Evolutionary conservation across 2,797 vertebrate genomes (phyloP).

Genomic region (Limosa lapponica): DNA sequence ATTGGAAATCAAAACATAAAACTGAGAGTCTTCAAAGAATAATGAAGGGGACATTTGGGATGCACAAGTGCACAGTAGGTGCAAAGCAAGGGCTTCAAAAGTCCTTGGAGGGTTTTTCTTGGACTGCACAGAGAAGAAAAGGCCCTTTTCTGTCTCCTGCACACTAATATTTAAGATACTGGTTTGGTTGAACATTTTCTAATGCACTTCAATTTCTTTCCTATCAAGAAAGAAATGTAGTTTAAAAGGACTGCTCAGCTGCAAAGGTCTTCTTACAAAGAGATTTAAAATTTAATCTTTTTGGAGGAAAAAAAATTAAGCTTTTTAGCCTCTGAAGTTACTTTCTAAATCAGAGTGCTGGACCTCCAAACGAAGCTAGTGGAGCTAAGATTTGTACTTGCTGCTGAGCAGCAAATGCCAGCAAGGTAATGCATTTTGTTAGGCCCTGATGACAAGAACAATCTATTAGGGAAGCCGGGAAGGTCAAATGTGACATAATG

Average conservation of each 20-base stretch:
- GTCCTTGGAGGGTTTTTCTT: background rate
- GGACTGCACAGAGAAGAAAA: background rate
- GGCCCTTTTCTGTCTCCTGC: background rate
- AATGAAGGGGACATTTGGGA: background rate
- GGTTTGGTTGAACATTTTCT: background rate
- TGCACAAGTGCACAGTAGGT: background rate
- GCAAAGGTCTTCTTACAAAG: slow-evolving; percentile 9
- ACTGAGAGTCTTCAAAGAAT: background rate
- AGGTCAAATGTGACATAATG: background rate
- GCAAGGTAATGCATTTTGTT: background rate
- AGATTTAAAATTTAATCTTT: slow-evolving; percentile 34
- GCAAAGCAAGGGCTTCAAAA: background rate
- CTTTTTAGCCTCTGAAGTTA: background rate
- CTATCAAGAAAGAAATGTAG: background rate
- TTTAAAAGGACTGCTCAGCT: slow-evolving; percentile 12
- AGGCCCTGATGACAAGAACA: background rate
- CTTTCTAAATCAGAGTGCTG: slow-evolving; percentile 4
- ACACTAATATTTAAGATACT: background rate
- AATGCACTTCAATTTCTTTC: slow-evolving; percentile 4
- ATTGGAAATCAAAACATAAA: background rate
- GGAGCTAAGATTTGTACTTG: background rate
- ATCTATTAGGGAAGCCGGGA: background rate
- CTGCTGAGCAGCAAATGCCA: slow-evolving; percentile 9
- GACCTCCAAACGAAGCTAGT: background rate
- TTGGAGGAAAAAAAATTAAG: background rate